A percentile compares a stretch with the other conserved stretches of the same genome.
phyloP scores from a whole-genome alignment of 2,797 vertebrate genomes.

The Phalanger gymnotis region DNA sequence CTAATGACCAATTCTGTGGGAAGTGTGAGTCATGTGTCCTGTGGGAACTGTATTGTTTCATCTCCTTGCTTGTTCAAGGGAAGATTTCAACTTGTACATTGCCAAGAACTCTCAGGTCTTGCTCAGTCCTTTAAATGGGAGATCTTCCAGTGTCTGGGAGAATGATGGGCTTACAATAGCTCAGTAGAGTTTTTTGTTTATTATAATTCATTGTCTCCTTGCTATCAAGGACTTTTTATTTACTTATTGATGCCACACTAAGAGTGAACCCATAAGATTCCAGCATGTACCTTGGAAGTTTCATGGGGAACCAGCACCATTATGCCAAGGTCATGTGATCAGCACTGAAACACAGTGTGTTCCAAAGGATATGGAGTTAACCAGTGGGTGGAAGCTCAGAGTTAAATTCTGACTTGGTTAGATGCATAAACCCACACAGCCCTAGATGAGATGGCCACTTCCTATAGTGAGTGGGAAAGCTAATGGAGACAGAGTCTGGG shows the following conservation, averaged over 20 bases:
- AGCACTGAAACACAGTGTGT: too few species aligned
- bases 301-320: neutral
- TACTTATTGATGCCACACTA: too few species aligned
- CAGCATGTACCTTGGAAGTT: neutral
- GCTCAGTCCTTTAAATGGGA: neutral
- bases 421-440: neutral
- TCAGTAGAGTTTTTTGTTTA: neutral
- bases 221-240: neutral
- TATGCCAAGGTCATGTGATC: neutral
- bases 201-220: neutral
- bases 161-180: neutral
- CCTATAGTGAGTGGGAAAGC: neutral
- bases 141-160: neutral
- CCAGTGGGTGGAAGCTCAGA: neutral
- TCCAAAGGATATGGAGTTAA: neutral
- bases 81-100: neutral
- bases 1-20: neutral
- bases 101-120: neutral
- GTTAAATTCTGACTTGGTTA: neutral
- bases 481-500: neutral
- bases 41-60: neutral
- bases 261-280: neutral
- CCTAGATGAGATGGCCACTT: neutral
- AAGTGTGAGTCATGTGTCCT: neutral
- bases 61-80: neutral